Percentiles rank a stretch among this genome's conserved stretches.
phyloP scores from a whole-genome alignment of 2,888 invertebrate genomes.

The Daptonema setosum region DNA sequence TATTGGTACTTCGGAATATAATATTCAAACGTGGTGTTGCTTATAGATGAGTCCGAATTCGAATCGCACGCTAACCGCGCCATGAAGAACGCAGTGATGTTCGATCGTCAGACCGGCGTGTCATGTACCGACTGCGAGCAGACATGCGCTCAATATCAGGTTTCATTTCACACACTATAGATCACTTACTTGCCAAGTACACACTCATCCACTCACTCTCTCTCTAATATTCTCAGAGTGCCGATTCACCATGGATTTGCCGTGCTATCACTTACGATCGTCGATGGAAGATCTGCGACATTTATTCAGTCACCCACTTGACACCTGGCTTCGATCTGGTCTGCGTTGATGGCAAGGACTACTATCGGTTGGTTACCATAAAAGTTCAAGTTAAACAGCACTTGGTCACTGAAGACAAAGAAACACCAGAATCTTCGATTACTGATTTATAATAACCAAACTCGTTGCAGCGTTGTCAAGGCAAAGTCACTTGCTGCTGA shows the following conservation, averaged over 20 bases:
- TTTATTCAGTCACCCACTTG: constrained; percentile 14
- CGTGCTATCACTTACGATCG: constrained; percentile 17
- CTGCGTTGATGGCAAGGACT: constrained; percentile 13
- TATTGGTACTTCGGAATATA: too few species aligned
- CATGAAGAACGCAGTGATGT: constrained; percentile 15
- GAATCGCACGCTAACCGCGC: constrained; percentile 6
- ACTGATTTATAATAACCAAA: too few species aligned
- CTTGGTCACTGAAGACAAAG: too few species aligned
- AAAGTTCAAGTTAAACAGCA: too few species aligned
- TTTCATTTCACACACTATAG: too few species aligned
- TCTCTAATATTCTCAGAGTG: too few species aligned
- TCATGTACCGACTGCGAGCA: constrained; percentile 12
- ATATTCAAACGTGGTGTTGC: too few species aligned
- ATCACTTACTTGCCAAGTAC: too few species aligned
- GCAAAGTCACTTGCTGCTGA: too few species aligned
- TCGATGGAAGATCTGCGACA: constrained; percentile 14
- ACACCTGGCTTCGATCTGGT: constrained; percentile 11
- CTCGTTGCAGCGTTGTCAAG: too few species aligned
- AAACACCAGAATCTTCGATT: too few species aligned
- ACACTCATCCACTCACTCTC: too few species aligned
- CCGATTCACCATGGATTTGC: constrained; percentile 13
- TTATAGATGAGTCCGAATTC: constrained; percentile 2
- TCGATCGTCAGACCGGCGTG: constrained; percentile 14
- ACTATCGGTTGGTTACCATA: constrained; percentile 11
- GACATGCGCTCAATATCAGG: constrained; percentile 8